Evolutionary conservation across 1,140 invertebrate species (phyloP).

Genomic region (Panagrolaimus sp.): DNA sequence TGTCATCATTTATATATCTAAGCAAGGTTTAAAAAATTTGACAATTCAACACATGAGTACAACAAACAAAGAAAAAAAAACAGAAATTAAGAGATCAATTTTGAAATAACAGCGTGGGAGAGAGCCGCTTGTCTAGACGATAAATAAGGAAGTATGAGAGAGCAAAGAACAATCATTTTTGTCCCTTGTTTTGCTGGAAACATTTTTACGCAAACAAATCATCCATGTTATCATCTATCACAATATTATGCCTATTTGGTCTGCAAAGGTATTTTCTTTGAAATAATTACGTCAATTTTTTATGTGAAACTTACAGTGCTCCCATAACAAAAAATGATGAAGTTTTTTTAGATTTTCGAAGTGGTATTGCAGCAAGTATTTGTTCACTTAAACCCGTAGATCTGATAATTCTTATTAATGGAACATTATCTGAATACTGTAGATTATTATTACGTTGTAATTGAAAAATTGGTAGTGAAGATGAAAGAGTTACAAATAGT

Average conservation of each 20-base stretch:
- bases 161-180: too few relatives aligned
- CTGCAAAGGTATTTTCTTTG: background rate
- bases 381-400: slow-evolving; percentile 12
- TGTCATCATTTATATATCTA: too few relatives aligned
- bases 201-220: slow-evolving; percentile 4
- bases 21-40: too few relatives aligned
- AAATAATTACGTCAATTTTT: background rate
- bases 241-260: background rate
- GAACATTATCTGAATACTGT: background rate
- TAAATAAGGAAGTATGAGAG: too few relatives aligned
- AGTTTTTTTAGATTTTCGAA: background rate
- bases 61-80: too few relatives aligned
- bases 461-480: too few relatives aligned
- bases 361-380: background rate
- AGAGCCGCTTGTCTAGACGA: too few relatives aligned
- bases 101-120: too few relatives aligned
- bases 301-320: background rate
- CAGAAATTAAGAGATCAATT: too few relatives aligned
- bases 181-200: too few relatives aligned
- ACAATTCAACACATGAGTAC: too few relatives aligned
- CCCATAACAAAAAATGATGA: background rate
- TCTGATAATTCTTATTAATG: background rate
- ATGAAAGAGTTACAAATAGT: too few relatives aligned
- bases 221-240: background rate
- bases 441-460: background rate